Percentiles rank a stretch among this genome's conserved stretches.
phyloP scores from a whole-genome alignment of 35 echinoderm and acorn worm species.

The Chiridota heheva region DNA sequence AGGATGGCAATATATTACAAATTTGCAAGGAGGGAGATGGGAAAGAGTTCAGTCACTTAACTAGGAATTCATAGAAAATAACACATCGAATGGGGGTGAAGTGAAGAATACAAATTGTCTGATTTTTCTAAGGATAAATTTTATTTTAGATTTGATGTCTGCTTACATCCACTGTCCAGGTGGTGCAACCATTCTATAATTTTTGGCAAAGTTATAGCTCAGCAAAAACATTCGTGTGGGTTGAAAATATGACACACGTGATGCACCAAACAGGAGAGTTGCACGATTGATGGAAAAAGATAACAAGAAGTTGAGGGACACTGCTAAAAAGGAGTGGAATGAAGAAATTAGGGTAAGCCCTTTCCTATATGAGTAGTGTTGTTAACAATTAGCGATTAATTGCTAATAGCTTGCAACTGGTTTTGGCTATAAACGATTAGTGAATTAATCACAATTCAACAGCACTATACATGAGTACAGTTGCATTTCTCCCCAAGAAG shows the following conservation, averaged over 20 bases:
- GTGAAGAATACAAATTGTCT: too few species aligned
- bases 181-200: conserved; percentile 81
- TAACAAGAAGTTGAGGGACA: conserved; percentile 92
- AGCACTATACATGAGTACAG: too few species aligned
- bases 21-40: too few species aligned
- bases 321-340: conserved; percentile 93
- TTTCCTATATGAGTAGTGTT: neutral
- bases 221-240: conserved; percentile 86
- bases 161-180: too few species aligned
- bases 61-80: too few species aligned
- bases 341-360: conserved; percentile 81
- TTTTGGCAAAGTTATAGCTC: conserved; percentile 92
- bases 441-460: neutral
- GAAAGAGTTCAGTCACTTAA: too few species aligned
- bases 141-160: too few species aligned
- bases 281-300: conserved; percentile 96
- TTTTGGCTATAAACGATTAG: neutral
- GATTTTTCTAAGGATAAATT: too few species aligned
- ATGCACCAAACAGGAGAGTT: conserved; percentile 74
- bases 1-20: too few species aligned
- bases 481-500: too few species aligned
- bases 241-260: conserved; percentile 85
- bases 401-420: neutral
- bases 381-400: too few species aligned
- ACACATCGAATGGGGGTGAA: too few species aligned